Base-by-base conservation (phyloP, 1,140 invertebrate genomes). In the Pseudobourletiella spinata region DNA sequence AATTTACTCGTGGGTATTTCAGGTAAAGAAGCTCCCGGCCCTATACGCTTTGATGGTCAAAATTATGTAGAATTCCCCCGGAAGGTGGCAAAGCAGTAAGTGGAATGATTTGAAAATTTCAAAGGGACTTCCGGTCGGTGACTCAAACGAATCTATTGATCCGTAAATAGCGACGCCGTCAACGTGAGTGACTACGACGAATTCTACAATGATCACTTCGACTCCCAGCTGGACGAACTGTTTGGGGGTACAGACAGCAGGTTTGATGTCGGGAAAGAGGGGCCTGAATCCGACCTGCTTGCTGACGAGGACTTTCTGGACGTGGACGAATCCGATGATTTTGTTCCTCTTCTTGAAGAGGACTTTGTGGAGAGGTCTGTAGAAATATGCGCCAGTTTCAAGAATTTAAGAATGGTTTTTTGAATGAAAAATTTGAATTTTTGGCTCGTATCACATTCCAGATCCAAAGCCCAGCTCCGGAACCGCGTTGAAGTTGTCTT, bases 401-500 rank as follows among this genome's bases (percentile, higher is more conserved):
- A n/a, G n/a, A n/a, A n/a, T n/a, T n/a, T n/a, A n/a, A n/a, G n/a
- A n/a, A n/a, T n/a, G n/a, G n/a, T n/a, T n/a, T n/a, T n/a, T n/a
- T n/a, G n/a, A n/a, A n/a, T 42, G 11, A 48, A 48, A 6, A 8
- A 48, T 6, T n/a, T n/a, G n/a, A n/a, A n/a, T n/a, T n/a, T n/a
- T n/a, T n/a, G n/a, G n/a, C n/a, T n/a, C n/a, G n/a, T n/a, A n/a
- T n/a, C n/a, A n/a, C n/a, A n/a, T 51, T 52, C 2, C 28, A 54
- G 51, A 28, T 61, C 64, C 42, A 80, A 81, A 75, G 80, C 80
- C 42, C 83, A 86, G 73, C 77, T 81, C 54, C 81, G 79, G 58
- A 86, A 88, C 73, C 79, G 81, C 70, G 86, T 87, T 71, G 81
- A 85, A 76, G 78, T 89, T 42, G 81, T 80, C 69, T 83, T 89